Evolutionary conservation across 30 jellyfish, hydroid and myxozoan genomes (phyloP).

Genomic region (Aurelia sp.): DNA sequence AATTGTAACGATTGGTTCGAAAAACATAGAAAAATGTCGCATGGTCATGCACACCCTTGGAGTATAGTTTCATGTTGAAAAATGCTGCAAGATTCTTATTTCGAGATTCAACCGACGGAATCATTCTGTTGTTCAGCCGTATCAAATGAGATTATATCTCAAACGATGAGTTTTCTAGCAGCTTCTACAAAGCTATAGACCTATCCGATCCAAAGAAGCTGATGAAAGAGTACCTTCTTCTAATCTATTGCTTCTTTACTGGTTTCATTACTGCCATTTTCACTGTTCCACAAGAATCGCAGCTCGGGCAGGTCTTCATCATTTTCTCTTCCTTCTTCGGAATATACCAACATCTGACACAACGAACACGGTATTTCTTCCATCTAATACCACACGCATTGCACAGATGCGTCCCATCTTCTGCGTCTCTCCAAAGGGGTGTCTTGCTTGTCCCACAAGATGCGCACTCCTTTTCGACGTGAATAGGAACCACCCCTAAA

Average conservation of each 20-base stretch:
- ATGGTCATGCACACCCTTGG: too few relatives aligned
- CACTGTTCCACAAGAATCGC: slow-evolving; percentile 76
- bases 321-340: slow-evolving; percentile 86
- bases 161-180: too few relatives aligned
- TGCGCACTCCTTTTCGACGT: slow-evolving; percentile 81
- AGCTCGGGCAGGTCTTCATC: slow-evolving; percentile 78
- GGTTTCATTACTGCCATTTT: slow-evolving; percentile 61
- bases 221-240: too few relatives aligned
- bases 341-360: slow-evolving; percentile 91
- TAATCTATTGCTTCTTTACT: neutral
- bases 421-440: slow-evolving; percentile 96
- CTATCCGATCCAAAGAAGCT: too few relatives aligned
- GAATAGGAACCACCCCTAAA: slow-evolving; percentile 77
- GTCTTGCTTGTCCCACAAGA: slow-evolving; percentile 88
- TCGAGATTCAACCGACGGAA: too few relatives aligned
- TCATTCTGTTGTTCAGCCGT: too few relatives aligned
- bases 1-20: too few relatives aligned
- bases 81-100: too few relatives aligned
- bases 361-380: slow-evolving; percentile 91
- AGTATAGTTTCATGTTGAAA: too few relatives aligned
- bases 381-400: slow-evolving; percentile 98
- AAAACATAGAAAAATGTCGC: too few relatives aligned
- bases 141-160: too few relatives aligned
- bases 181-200: too few relatives aligned
- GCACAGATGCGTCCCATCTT: slow-evolving; percentile 95